These are phyloP conservation scores for Ooceraea biroi DNA, from an alignment of 1,140 invertebrate species.

Conservation along the genomic window DNA sequence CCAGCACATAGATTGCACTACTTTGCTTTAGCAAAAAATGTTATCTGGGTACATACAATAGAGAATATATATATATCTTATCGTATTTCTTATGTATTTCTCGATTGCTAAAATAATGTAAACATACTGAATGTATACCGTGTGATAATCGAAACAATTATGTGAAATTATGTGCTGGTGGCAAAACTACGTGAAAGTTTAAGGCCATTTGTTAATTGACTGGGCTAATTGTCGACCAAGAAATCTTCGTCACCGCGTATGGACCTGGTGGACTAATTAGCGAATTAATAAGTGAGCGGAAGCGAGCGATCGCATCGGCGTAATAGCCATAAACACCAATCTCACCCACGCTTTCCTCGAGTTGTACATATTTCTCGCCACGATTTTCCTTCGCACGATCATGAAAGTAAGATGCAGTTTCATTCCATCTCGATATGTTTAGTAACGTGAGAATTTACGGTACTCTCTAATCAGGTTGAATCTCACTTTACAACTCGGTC, in stretches of 20 bases:
- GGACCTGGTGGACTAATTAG: constrained; percentile 36
- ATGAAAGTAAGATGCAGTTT: constrained; percentile 55
- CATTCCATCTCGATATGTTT: constrained; percentile 1
- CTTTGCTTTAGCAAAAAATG: too few relatives aligned
- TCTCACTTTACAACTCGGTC: too few relatives aligned
- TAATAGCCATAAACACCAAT: constrained; percentile 38
- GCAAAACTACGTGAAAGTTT: constrained; percentile 48
- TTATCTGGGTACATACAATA: too few relatives aligned
- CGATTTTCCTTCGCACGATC: constrained; percentile 29
- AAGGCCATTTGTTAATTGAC: constrained; percentile 36
- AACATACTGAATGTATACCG: neutral
- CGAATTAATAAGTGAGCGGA: constrained; percentile 55
- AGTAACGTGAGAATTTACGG: neutral
- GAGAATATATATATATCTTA: too few relatives aligned
- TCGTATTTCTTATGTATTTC: neutral
- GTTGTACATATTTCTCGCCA: neutral
- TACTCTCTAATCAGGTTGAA: neutral
- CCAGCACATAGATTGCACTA: too few relatives aligned
- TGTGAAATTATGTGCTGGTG: constrained; percentile 10
- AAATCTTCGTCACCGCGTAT: constrained; percentile 35
- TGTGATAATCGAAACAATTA: constrained; percentile 7
- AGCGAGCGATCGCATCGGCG: constrained; percentile 33
- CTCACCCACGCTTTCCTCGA: constrained; percentile 36
- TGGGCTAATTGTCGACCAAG: constrained; percentile 22
- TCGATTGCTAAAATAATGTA: neutral